Evolutionary conservation across 1,140 invertebrate species (phyloP).

Genomic region (Halesus radiatus): DNA sequence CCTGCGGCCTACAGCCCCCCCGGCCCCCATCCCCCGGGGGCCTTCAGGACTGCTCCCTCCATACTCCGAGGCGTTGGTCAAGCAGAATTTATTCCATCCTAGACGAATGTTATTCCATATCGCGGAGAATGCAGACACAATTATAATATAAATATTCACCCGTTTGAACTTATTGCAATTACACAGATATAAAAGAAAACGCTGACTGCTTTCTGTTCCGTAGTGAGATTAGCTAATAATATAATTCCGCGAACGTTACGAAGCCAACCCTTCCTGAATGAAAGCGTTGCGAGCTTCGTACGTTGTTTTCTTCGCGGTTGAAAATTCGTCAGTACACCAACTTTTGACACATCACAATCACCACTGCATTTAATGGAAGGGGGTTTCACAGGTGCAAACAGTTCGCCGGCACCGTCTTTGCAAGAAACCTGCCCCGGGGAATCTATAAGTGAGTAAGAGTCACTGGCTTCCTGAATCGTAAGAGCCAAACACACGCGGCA

Average conservation of each 20-base stretch:
- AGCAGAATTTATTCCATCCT: constrained; percentile 10
- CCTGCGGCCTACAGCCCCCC: constrained; percentile 10
- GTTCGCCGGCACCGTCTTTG: constrained; percentile 29
- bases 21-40: constrained; percentile 20
- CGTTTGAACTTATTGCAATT: not conserved
- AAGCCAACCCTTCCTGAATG: too few relatives aligned
- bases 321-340: too few relatives aligned
- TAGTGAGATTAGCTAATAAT: not conserved
- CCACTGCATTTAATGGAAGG: constrained; percentile 9
- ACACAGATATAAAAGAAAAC: not conserved
- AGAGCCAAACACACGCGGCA: constrained; percentile 50
- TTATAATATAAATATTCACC: not conserved
- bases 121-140: not conserved
- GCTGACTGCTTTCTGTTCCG: not conserved
- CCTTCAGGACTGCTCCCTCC: not conserved
- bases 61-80: constrained; percentile 11
- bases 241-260: too few relatives aligned
- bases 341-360: constrained; percentile 4
- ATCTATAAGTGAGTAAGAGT: not conserved
- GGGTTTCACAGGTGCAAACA: constrained; percentile 10
- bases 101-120: not conserved
- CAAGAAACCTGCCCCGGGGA: not conserved
- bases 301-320: too few relatives aligned
- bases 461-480: constrained; percentile 5
- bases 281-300: too few relatives aligned